Evolutionary conservation across 2,113 vertebrate genomes (phyloP).

Genomic region (Brachyhypopomus gauderio): DNA sequence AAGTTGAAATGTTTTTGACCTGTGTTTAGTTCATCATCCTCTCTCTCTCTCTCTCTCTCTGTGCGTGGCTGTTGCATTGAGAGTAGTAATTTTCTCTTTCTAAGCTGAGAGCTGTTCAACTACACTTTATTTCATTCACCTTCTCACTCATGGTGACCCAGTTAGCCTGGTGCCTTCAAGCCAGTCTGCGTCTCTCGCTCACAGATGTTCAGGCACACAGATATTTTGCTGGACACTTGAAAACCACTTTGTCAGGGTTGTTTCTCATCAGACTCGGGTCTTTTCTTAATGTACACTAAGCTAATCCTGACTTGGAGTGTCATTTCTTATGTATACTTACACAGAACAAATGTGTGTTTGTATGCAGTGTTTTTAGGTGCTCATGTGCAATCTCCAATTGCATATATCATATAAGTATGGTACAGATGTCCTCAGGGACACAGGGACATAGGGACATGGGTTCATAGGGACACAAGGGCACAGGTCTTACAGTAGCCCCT

Average conservation of each 20-base stretch:
- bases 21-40: conserved; percentile 25
- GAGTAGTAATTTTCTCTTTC: conserved; percentile 18
- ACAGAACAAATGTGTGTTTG: no score
- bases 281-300: background rate
- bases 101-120: background rate
- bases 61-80: background rate
- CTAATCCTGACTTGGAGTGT: background rate
- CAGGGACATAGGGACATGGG: no score
- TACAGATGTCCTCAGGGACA: no score
- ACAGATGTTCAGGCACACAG: background rate
- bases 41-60: conserved; percentile 11
- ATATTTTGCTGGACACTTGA: background rate
- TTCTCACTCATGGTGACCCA: conserved; percentile 29
- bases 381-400: conserved; percentile 1
- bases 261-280: background rate
- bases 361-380: no score
- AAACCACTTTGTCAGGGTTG: background rate
- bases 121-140: conserved; percentile 46
- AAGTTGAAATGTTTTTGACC: conserved; percentile 1
- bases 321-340: no score
- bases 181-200: conserved; percentile 8
- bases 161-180: conserved; percentile 13
- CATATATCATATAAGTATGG: no score
- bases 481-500: no score
- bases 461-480: no score